phyloP scores from a whole-genome alignment of 2,888 invertebrate genomes.

The Drosophila meridionalis region DNA sequence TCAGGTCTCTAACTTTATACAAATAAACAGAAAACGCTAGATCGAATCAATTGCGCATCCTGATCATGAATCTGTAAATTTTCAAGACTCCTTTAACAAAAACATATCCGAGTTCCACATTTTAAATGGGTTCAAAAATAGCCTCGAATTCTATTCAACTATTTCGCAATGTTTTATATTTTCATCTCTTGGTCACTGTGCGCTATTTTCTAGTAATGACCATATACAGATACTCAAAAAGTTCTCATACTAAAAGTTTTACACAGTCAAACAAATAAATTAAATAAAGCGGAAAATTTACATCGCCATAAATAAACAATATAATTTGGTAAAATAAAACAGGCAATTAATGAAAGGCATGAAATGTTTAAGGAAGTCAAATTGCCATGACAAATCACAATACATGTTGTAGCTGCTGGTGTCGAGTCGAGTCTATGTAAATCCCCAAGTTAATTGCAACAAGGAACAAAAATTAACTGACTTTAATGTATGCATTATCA shows the following conservation, averaged over 20 bases:
- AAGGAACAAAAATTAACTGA: conserved; percentile 17
- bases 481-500: conserved; percentile 42
- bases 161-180: not conserved
- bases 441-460: conserved; percentile 32
- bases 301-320: conserved; percentile 2
- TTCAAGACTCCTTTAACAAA: not conserved
- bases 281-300: conserved; percentile 13
- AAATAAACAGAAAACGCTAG: not conserved
- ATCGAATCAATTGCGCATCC: not conserved
- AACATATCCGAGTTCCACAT: too few species aligned
- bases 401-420: not conserved
- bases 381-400: conserved; percentile 5
- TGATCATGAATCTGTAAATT: not conserved
- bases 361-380: conserved; percentile 12
- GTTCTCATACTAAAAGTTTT: not conserved
- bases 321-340: not conserved
- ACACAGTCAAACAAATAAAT: not conserved
- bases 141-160: not conserved
- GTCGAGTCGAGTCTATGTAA: conserved; percentile 4
- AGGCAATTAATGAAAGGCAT: conserved; percentile 13
- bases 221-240: not conserved
- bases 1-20: not conserved
- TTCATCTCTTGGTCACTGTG: not conserved
- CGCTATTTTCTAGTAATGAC: not conserved
- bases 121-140: not conserved